Conservation (phyloP, 2,797 vertebrate species). For the Carapus acus region DNA sequence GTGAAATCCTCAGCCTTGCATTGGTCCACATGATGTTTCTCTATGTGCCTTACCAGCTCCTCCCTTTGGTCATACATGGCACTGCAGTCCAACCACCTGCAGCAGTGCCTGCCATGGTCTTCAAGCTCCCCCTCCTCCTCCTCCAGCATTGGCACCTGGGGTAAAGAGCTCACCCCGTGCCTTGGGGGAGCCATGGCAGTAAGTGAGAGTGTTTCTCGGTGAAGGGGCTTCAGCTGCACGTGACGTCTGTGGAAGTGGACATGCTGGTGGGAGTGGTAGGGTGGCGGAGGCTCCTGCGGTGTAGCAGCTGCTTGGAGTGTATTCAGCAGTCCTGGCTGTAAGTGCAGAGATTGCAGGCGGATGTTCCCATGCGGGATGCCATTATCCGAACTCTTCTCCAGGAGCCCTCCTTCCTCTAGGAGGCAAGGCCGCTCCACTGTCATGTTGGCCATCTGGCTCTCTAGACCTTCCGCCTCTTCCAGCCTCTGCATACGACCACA, state of each 20-base stretch:
- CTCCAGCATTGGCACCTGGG: conserved; percentile 68
- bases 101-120: conserved; percentile 73
- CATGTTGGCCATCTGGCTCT: conserved; percentile 79
- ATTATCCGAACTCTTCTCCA: conserved; percentile 47
- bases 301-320: conserved; percentile 49
- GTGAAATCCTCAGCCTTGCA: conserved; percentile 93
- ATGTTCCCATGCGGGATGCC: conserved; percentile 63
- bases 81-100: conserved; percentile 86
- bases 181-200: conserved; percentile 36
- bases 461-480: conserved; percentile 71
- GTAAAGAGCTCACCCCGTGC: conserved; percentile 56
- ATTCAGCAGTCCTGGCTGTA: conserved; percentile 41
- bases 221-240: conserved; percentile 30
- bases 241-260: conserved; percentile 57
- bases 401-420: conserved; percentile 46
- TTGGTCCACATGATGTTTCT: conserved; percentile 93
- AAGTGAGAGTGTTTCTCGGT: conserved; percentile 36
- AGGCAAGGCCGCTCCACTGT: conserved; percentile 79
- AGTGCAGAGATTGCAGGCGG: conserved; percentile 55
- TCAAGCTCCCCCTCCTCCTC: conserved; percentile 83
- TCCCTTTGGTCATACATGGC: conserved; percentile 84
- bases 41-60: conserved; percentile 92
- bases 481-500: conserved; percentile 75
- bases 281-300: conserved; percentile 83
- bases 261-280: conserved; percentile 82